A percentile compares a stretch with the other conserved stretches of the same genome.
Conservation (phyloP, 1,140 invertebrate species). For the Belonocnema kinseyi region DNA sequence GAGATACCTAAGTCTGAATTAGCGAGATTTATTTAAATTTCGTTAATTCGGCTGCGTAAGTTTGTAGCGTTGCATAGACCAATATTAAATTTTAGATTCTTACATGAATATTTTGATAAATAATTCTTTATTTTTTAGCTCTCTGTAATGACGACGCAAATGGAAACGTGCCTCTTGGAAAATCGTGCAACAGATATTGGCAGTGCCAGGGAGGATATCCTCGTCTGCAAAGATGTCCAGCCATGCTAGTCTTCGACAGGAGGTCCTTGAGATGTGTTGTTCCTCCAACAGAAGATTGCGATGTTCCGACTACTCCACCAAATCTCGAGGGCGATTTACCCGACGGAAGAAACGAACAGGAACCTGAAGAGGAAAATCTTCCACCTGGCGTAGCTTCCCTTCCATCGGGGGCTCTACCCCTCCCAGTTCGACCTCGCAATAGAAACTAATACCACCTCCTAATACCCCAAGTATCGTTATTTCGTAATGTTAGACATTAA, state of each 20-base stretch:
- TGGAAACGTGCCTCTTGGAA: slow-evolving; percentile 86
- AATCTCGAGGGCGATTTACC: slow-evolving; percentile 66
- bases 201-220: slow-evolving; percentile 95
- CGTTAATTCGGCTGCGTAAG: no score
- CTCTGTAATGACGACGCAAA: slow-evolving; percentile 93
- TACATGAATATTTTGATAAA: not conserved
- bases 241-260: slow-evolving; percentile 92
- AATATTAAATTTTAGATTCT: no score
- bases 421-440: slow-evolving; percentile 59
- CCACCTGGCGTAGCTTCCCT: slow-evolving; percentile 69
- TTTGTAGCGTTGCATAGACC: no score
- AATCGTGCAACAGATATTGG: slow-evolving; percentile 95
- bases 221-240: slow-evolving; percentile 90
- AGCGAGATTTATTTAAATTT: no score
- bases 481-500: not conserved
- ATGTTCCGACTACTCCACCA: slow-evolving; percentile 85
- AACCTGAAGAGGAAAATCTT: slow-evolving; percentile 72
- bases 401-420: slow-evolving; percentile 68
- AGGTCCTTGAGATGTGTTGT: slow-evolving; percentile 89
- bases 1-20: no score
- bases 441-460: slow-evolving; percentile 61
- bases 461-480: not conserved
- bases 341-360: slow-evolving; percentile 69
- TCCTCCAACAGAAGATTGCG: slow-evolving; percentile 91
- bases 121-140: slow-evolving; percentile 77